Conservation (phyloP, 2,888 invertebrate species). For the Trichopria drosophilae region DNA sequence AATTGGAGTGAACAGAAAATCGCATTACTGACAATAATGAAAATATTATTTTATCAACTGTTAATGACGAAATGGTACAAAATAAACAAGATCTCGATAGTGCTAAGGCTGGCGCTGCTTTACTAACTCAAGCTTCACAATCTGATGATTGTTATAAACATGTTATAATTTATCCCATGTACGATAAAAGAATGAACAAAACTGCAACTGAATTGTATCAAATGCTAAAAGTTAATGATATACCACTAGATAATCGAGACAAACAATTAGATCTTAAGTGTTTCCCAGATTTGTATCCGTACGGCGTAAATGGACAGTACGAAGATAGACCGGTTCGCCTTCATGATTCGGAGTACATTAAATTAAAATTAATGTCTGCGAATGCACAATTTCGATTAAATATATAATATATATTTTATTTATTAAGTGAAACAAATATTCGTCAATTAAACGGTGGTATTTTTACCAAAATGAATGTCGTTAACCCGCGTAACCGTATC, state of each 20-base stretch:
- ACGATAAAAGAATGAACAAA: conserved; percentile 15
- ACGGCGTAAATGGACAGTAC: conserved; percentile 30
- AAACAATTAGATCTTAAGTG: conserved; percentile 33
- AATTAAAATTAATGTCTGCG: conserved; percentile 35
- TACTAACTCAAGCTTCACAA: conserved; percentile 17
- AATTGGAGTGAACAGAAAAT: neutral
- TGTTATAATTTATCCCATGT: conserved; percentile 22
- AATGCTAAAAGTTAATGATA: conserved; percentile 31
- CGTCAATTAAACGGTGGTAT: conserved; percentile 35
- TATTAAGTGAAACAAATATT: conserved; percentile 36
- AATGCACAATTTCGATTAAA: conserved; percentile 38
- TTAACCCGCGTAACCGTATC: conserved; percentile 25
- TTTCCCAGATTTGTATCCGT: conserved; percentile 34
- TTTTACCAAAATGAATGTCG: conserved; percentile 33
- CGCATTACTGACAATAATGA: conserved; percentile 2
- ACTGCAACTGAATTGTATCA: conserved; percentile 22
- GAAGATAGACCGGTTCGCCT: conserved; percentile 30
- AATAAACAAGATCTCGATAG: no score
- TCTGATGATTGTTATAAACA: conserved; percentile 15
- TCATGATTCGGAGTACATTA: conserved; percentile 33
- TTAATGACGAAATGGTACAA: neutral
- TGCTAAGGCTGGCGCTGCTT: no score
- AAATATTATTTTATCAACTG: neutral
- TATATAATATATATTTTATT: conserved; percentile 37
- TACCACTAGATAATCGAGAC: conserved; percentile 32